Evolutionary conservation across 2,113 vertebrate species (phyloP).

Genomic region (Aegotheles bennettii): DNA sequence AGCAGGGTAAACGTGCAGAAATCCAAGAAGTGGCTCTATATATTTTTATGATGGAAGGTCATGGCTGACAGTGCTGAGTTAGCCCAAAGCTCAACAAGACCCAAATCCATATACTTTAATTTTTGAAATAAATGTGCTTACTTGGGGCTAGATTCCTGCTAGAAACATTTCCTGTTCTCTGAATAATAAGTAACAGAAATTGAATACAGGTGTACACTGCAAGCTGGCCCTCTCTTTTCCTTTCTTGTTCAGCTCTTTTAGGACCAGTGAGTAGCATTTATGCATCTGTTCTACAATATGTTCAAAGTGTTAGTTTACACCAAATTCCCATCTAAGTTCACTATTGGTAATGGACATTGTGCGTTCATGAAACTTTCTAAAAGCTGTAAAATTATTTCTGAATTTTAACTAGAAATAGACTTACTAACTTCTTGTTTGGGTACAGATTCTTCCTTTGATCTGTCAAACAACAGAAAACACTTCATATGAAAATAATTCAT

Average conservation of each 20-base stretch:
- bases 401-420: background rate
- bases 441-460: background rate
- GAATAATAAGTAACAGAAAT: constrained; percentile 12
- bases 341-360: background rate
- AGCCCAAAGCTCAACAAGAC: constrained; percentile 4
- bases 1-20: background rate
- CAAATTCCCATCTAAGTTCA: background rate
- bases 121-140: constrained; percentile 19
- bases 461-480: background rate
- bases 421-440: background rate
- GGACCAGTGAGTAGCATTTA: background rate
- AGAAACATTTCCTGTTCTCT: constrained; percentile 40
- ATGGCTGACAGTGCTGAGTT: background rate
- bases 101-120: background rate
- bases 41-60: background rate
- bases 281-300: background rate
- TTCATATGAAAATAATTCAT: background rate
- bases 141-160: constrained; percentile 16
- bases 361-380: background rate
- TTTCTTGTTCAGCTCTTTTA: background rate
- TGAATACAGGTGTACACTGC: background rate
- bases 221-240: background rate
- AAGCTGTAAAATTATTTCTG: background rate
- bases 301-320: background rate
- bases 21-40: background rate